phyloP scores from a whole-genome alignment of 2,797 vertebrate species.

The Lepus townsendii region DNA sequence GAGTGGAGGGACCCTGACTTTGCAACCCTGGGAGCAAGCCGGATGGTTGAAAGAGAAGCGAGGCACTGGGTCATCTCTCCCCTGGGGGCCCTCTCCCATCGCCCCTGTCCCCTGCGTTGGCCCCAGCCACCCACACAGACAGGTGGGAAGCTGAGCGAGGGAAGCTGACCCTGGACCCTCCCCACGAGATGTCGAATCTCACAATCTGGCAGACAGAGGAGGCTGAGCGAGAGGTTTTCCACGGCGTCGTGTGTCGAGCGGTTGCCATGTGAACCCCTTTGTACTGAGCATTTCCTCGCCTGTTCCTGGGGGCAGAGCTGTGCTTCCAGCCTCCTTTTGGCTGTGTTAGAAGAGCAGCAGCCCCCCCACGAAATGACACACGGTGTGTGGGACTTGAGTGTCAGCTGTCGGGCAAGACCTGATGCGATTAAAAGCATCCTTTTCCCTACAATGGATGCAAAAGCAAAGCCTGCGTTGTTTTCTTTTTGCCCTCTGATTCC shows the following conservation, averaged over 20 bases:
- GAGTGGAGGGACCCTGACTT: not conserved
- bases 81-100: accelerated
- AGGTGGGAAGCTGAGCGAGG: too few species aligned
- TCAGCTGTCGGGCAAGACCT: not conserved
- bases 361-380: not conserved
- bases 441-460: not conserved
- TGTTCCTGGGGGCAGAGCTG: not conserved
- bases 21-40: accelerated
- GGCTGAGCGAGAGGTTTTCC: not conserved
- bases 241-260: accelerated
- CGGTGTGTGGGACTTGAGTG: not conserved
- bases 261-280: not conserved
- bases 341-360: not conserved
- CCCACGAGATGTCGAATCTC: not conserved
- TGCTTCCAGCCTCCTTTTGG: not conserved
- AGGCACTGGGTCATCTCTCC: not conserved
- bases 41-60: too few species aligned
- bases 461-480: not conserved
- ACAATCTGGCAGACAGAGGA: not conserved
- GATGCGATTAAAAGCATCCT: not conserved
- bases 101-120: not conserved
- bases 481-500: not conserved
- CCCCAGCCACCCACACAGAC: not conserved
- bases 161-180: too few species aligned
- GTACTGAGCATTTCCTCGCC: not conserved